These are phyloP conservation scores for Neomonachus schauinslandi DNA, from an alignment of 2,113 vertebrate species.

Conservation along the genomic window DNA sequence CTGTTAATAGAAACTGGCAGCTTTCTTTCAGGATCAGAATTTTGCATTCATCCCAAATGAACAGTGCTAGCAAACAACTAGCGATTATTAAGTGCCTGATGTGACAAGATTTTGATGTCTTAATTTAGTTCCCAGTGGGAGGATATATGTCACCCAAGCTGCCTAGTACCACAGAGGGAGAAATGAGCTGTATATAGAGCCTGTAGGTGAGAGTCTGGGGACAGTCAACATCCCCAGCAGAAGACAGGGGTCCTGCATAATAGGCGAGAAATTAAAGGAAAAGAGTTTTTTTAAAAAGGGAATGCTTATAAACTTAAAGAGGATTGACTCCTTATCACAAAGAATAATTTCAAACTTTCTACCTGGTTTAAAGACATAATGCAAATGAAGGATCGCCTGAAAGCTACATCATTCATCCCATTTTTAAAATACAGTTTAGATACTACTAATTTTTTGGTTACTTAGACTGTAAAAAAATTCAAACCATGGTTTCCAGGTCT, in stretches of 20 bases:
- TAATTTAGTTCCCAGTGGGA: conserved; percentile 81
- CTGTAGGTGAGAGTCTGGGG: conserved; percentile 40
- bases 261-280: background rate
- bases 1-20: conserved; percentile 63
- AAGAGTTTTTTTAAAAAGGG: background rate
- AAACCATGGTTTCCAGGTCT: background rate
- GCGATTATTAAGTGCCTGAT: conserved; percentile 76
- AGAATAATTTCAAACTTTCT: background rate
- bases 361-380: background rate
- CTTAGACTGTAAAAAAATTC: background rate
- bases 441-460: background rate
- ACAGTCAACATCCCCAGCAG: background rate
- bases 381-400: conserved; percentile 1
- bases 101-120: conserved; percentile 80
- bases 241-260: background rate
- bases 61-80: conserved; percentile 77
- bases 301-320: background rate
- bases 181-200: conserved; percentile 14
- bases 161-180: conserved; percentile 29
- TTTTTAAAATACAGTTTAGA: background rate
- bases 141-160: conserved; percentile 68
- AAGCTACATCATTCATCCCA: background rate
- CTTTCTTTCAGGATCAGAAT: conserved; percentile 66
- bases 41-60: conserved; percentile 66
- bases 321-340: background rate